Percentiles rank a stretch among this genome's conserved stretches.
Conservation (phyloP, 2,888 invertebrate genomes). For the Syrphus vitripennis region DNA sequence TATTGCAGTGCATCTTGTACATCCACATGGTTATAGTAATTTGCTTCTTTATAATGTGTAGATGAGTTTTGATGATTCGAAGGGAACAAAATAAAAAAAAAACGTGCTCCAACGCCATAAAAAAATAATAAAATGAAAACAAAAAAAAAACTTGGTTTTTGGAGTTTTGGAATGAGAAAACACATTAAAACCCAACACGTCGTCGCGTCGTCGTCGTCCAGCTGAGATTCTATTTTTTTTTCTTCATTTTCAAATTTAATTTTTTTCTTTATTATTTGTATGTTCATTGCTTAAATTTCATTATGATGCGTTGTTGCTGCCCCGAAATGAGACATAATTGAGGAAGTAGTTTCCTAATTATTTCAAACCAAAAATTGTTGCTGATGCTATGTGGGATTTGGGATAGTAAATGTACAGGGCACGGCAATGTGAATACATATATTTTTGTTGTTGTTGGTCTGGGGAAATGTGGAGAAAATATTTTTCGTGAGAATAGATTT, state of each 20-base stretch:
- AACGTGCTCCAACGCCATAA: constrained; percentile 22
- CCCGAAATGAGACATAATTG: constrained; percentile 65
- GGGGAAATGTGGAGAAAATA: neutral
- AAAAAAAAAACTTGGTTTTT: constrained; percentile 4
- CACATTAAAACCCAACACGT: constrained; percentile 18
- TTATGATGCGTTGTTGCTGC: constrained; percentile 21
- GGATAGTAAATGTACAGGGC: neutral
- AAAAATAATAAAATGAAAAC: constrained; percentile 17
- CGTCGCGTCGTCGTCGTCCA: neutral
- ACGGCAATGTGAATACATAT: neutral
- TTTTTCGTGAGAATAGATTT: constrained; percentile 38
- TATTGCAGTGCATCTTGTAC: constrained; percentile 18
- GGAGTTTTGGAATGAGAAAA: neutral
- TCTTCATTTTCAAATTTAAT: neutral
- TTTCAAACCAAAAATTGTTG: constrained; percentile 53
- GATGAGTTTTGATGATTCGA: constrained; percentile 8
- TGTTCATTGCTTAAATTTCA: constrained; percentile 42
- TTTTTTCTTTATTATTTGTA: constrained; percentile 9
- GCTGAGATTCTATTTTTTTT: constrained; percentile 22
- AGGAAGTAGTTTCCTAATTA: constrained; percentile 71
- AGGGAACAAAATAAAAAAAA: neutral
- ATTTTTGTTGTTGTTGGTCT: neutral
- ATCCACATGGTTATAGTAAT: constrained; percentile 35
- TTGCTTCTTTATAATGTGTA: constrained; percentile 21
- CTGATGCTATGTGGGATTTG: neutral